These are phyloP conservation scores for Euthynnus affinis DNA, from an alignment of 2,797 vertebrate genomes.

Conservation along the genomic window DNA sequence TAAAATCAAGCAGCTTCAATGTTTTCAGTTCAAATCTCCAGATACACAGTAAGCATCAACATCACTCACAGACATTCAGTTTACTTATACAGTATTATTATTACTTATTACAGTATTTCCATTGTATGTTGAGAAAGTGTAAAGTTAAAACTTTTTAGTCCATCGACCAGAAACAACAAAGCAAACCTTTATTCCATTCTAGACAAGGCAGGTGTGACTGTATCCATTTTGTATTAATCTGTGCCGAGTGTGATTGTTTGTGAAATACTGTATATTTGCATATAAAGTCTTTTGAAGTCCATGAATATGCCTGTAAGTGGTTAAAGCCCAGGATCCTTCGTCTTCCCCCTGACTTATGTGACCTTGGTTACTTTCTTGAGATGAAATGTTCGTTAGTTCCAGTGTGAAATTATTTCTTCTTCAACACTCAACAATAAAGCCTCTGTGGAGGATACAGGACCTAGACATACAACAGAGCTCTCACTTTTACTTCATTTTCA, in stretches of 20 bases:
- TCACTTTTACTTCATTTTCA: neutral
- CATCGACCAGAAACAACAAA: conserved; percentile 3
- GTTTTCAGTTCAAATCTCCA: neutral
- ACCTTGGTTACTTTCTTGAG: neutral
- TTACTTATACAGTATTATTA: neutral
- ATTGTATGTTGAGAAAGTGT: neutral
- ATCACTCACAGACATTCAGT: conserved; percentile 2
- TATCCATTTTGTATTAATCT: neutral
- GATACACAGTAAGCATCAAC: conserved; percentile 5
- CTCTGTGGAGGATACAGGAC: too few relatives aligned
- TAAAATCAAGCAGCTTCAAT: conserved; percentile 1
- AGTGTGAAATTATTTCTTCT: neutral
- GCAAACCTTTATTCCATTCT: neutral
- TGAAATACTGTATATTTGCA: neutral
- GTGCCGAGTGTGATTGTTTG: neutral
- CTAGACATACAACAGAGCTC: neutral
- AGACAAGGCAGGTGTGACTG: conserved; percentile 3
- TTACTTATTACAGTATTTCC: too few relatives aligned
- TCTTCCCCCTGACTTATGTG: neutral
- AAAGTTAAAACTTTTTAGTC: neutral
- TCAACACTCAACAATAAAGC: neutral
- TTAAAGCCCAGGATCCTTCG: conserved; percentile 4
- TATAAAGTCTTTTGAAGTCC: neutral
- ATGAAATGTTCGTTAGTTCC: neutral
- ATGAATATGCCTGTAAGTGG: neutral